These are phyloP conservation scores for Tenthredo livida DNA, from an alignment of 2,888 invertebrate genomes.

Conservation along the genomic window DNA sequence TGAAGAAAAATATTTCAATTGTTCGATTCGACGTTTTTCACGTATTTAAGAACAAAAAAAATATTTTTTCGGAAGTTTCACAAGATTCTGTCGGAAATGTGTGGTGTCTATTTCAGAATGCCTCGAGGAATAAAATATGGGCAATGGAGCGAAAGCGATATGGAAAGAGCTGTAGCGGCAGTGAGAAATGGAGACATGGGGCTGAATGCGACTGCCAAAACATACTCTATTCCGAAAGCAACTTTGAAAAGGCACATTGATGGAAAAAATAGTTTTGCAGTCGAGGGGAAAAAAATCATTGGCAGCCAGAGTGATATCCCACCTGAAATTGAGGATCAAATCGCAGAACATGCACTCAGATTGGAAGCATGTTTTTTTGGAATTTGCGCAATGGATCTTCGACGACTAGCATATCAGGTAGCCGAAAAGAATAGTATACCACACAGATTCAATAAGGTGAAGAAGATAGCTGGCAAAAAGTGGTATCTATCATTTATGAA, in stretches of 20 bases:
- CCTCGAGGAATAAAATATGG: slow-evolving; percentile 54
- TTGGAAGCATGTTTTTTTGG: slow-evolving; percentile 54
- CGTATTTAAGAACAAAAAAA: too few species aligned
- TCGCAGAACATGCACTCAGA: slow-evolving; percentile 46
- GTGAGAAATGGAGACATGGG: slow-evolving; percentile 55
- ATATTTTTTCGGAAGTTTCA: too few species aligned
- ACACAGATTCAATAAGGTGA: not conserved
- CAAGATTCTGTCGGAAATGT: too few species aligned
- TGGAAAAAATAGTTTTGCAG: slow-evolving; percentile 53
- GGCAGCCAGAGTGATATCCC: not conserved
- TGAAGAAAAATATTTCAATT: too few species aligned
- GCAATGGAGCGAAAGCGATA: slow-evolving; percentile 55
- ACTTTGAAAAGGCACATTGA: slow-evolving; percentile 54
- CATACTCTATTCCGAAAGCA: slow-evolving; percentile 51
- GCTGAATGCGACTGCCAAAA: slow-evolving; percentile 16
- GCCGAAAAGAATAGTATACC: not conserved
- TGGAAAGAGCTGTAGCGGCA: slow-evolving; percentile 53
- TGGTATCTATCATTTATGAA: not conserved
- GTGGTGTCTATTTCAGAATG: slow-evolving; percentile 25
- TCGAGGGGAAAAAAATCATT: slow-evolving; percentile 51
- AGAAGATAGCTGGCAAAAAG: not conserved
- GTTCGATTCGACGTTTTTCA: too few species aligned
- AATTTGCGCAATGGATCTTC: not conserved
- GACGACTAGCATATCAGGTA: not conserved
- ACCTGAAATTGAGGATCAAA: slow-evolving; percentile 14